Evolutionary conservation across 2,113 vertebrate genomes (phyloP).

Genomic region (Hypocryptadius cinnamomeus): DNA sequence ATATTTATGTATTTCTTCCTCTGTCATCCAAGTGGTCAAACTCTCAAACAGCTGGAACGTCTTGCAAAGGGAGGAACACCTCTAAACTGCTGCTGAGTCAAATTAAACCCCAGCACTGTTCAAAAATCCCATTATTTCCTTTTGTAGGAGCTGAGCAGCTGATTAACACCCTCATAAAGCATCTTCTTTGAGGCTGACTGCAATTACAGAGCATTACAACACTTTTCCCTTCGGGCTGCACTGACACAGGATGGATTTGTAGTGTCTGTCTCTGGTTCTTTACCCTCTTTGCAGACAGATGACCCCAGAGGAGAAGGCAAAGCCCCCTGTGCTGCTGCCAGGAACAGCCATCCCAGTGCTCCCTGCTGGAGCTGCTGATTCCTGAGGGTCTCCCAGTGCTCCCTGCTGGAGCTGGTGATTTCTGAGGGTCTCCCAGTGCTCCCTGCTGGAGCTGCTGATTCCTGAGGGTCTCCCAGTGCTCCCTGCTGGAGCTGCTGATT

Average conservation of each 20-base stretch:
- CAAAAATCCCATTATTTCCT: background rate
- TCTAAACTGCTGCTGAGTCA: background rate
- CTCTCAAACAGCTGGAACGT: background rate
- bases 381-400: background rate
- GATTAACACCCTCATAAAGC: background rate
- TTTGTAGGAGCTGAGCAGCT: conserved; percentile 10
- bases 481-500: background rate
- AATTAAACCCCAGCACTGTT: background rate
- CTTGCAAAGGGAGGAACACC: background rate
- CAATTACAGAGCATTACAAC: background rate
- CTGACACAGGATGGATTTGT: background rate
- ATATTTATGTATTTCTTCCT: background rate
- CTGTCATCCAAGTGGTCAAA: background rate
- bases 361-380: background rate
- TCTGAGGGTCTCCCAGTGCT: too few relatives aligned
- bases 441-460: too few relatives aligned
- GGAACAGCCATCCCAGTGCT: background rate
- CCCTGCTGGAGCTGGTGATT: background rate
- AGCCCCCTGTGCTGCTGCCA: background rate
- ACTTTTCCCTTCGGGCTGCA: background rate
- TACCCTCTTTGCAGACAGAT: background rate
- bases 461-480: background rate
- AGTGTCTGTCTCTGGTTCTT: background rate
- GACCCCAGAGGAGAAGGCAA: background rate
- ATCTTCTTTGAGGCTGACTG: background rate